Evolutionary conservation across 1,140 invertebrate species (phyloP), one percentile per base, ranked within the genome.

Genomic region (Chymomyza costata): DNA sequence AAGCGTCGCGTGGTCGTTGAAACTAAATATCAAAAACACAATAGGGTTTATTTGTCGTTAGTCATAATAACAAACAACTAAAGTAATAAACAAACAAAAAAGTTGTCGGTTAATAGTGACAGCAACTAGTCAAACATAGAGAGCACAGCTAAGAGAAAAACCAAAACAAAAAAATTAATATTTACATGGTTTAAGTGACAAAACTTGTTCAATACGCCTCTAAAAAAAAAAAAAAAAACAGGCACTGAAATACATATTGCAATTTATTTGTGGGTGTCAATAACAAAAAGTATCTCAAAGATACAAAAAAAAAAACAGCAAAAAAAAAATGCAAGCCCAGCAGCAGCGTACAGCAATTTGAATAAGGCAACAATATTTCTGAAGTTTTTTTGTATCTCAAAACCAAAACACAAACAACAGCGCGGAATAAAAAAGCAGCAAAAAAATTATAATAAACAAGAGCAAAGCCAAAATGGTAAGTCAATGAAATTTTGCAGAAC

Each of bases 391-490:
- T 30, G 7, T 34, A 11, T 3, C 37, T 6, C 0, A 48, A 53
- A 31, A n/a, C 7, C 35, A 44, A 54, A 49, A 8, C 16, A 47
- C 39, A 3, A 15, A 58, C n/a, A n/a, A n/a, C n/a, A n/a, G n/a
- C 25, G 25, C 47, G 19, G 34, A 41, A 35, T 60, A 21, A 7
- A 13, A 14, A 11, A 32, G 19, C n/a, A 25, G n/a, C 31, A 38
- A 25, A 37, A 37, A 5, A 51, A 35, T 17, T 15, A 11, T 0
- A 18, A 18, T 2, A 25, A 7, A 14, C 14, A 15, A 46, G n/a
- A 39, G 40, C 19, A 40, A 57, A 37, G 16, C 35, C 46, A 61
- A 61, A 61, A 61, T 61, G 58, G 58, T 61, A 61, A 61, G 58
- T 61, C 51, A 60, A 60, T 41, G 48, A 50, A 35, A 35, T 35